Evolutionary conservation across 2,797 vertebrate genomes (phyloP).

Genomic region (Sebastes wilsoni): DNA sequence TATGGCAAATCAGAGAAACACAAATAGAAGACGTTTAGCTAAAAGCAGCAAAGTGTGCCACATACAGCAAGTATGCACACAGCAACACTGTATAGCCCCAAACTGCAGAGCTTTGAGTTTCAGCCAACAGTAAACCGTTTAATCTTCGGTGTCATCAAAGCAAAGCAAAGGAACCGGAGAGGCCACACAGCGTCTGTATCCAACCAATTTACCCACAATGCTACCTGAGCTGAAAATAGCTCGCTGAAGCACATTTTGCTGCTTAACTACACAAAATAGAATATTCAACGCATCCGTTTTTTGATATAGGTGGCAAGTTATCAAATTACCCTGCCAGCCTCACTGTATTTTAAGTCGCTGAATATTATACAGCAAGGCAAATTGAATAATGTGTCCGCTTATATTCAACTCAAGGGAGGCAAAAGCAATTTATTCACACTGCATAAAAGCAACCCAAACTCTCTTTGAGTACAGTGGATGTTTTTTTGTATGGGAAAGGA

Average conservation of each 20-base stretch:
- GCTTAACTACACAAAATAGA: slow-evolving; percentile 74
- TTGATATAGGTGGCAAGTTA: slow-evolving; percentile 67
- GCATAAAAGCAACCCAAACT: slow-evolving; percentile 46
- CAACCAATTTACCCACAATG: slow-evolving; percentile 77
- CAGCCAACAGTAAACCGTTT: slow-evolving; percentile 67
- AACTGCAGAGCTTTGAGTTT: slow-evolving; percentile 67
- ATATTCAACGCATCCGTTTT: slow-evolving; percentile 67
- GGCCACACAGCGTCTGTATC: slow-evolving; percentile 67
- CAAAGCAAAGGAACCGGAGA: slow-evolving; percentile 49
- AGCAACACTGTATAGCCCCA: neutral
- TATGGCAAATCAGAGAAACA: neutral
- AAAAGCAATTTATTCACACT: slow-evolving; percentile 61
- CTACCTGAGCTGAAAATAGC: slow-evolving; percentile 71
- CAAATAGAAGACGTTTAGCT: neutral
- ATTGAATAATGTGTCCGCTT: slow-evolving; percentile 75
- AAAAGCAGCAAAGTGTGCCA: slow-evolving; percentile 30
- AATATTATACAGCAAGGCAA: slow-evolving; percentile 66
- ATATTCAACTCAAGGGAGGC: slow-evolving; percentile 63
- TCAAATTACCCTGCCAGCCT: slow-evolving; percentile 61
- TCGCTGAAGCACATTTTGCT: slow-evolving; percentile 67
- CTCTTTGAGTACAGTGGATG: slow-evolving; percentile 39
- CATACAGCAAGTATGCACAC: slow-evolving; percentile 6
- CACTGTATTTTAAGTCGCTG: slow-evolving; percentile 61
- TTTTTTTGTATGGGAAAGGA: slow-evolving; percentile 34
- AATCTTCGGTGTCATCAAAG: slow-evolving; percentile 77